Conservation (phyloP, 1,140 invertebrate species). For the Caenorhabditis remanei region DNA sequence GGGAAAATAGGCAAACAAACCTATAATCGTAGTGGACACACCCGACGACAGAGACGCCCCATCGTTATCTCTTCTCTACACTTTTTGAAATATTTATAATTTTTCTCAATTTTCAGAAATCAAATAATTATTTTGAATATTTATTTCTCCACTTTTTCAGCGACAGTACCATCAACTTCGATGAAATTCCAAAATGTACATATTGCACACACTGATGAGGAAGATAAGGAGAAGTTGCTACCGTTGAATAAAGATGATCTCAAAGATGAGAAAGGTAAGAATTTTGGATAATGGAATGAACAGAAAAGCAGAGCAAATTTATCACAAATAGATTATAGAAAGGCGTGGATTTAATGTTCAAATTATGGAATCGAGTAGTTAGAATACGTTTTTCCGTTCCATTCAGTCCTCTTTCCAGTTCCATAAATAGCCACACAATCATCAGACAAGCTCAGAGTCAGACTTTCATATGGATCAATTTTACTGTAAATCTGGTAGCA, state of each 20-base stretch:
- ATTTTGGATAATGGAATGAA: not conserved
- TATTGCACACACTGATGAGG: not conserved
- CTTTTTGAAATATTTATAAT: not conserved
- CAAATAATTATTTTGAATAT: too few relatives aligned
- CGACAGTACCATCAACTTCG: not conserved
- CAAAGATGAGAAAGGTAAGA: not conserved
- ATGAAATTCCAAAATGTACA: slow-evolving; percentile 54
- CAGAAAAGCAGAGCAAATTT: not conserved
- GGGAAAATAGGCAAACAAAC: not conserved
- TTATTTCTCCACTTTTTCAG: not conserved
- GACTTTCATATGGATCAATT: slow-evolving; percentile 23
- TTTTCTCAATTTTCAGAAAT: too few relatives aligned
- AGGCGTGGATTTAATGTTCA: too few relatives aligned
- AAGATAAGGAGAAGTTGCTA: slow-evolving; percentile 35
- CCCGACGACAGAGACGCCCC: not conserved
- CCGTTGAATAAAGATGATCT: slow-evolving; percentile 1
- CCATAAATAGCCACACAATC: not conserved
- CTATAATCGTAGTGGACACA: not conserved
- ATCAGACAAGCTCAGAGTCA: not conserved
- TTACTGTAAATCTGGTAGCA: not conserved
- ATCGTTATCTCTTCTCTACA: not conserved
- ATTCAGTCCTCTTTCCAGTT: not conserved
- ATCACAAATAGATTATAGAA: too few relatives aligned
- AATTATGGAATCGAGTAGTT: not conserved
- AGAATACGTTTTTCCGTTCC: not conserved